Base-by-base conservation (phyloP, 2,797 vertebrate species). In the Gymnoscopelus braueri region DNA sequence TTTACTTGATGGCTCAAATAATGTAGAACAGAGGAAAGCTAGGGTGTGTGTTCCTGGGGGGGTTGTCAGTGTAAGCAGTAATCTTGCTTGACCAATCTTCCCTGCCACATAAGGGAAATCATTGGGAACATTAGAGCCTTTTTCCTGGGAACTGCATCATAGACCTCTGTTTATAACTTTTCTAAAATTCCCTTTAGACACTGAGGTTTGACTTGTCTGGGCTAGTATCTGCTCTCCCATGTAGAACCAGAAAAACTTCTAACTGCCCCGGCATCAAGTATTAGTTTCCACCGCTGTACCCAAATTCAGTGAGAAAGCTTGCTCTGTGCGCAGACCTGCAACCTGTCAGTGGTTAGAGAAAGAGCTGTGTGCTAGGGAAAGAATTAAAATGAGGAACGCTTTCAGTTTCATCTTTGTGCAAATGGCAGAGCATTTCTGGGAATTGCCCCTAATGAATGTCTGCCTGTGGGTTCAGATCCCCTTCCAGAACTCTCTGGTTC, bases 211-310 rank as follows among this genome's bases (percentile, higher is more conserved):
- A 84, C 90, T 63, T 85, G 91, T 84, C 84, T 81, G 78, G 82
- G 75, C 88, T 10, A 69, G 71, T 76, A 71, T 78, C 54, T 50
- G 69, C 7, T 80, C 32, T 69, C 63, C 69, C 58, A 13, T 52
- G 77, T 69, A 80, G 71, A 91, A 90, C 91, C 73, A 88, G 90
- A 91, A 92, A 89, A 91, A 86, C 89, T 63, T 87, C 84, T 82
- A 87, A 89, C 85, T 67, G 29, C 80, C 55, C 62, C 72, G 26
- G 51, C n/a, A 24, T 70, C 66, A 72, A 76, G 35, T 56, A 69
- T 4, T 52, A 57, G 68, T 86, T 86, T 84, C 78, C 81, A 86
- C 53, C 0, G 15, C 50, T 53, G 63, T 13, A 61, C 67, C 72
- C 76, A 76, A 68, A 65, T 1, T 10, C 24, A 32, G 23, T 35